Evolutionary conservation across 2,888 invertebrate species (phyloP).

Genomic region (Chloromyia formosa): DNA sequence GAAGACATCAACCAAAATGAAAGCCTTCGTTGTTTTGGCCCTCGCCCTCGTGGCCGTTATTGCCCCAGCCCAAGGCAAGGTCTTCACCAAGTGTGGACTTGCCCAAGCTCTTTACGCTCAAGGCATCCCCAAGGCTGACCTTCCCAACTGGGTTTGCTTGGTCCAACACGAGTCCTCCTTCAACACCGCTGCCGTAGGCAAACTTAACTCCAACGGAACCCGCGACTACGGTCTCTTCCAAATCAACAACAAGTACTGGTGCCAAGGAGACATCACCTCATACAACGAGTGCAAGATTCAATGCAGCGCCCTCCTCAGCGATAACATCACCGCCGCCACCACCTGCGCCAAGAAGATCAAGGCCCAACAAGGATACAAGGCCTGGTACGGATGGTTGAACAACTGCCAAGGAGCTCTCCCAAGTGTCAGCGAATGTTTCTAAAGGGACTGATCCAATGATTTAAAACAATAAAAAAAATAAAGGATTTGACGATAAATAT

Average conservation of each 20-base stretch:
- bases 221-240: slow-evolving; percentile 41
- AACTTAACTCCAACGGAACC: slow-evolving; percentile 31
- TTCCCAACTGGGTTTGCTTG: slow-evolving; percentile 28
- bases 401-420: slow-evolving; percentile 25
- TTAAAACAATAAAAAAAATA: neutral
- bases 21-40: slow-evolving; percentile 20
- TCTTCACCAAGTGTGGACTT: slow-evolving; percentile 12
- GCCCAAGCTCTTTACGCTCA: slow-evolving; percentile 13
- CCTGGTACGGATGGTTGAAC: slow-evolving; percentile 37
- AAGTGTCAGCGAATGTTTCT: slow-evolving; percentile 30
- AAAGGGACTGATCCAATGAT: slow-evolving; percentile 11
- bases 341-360: slow-evolving; percentile 39
- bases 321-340: slow-evolving; percentile 26
- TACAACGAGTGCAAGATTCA: slow-evolving; percentile 16
- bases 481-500: too few relatives aligned
- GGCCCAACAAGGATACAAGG: slow-evolving; percentile 36
- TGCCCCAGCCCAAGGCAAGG: neutral
- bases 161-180: slow-evolving; percentile 34
- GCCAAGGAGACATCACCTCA: slow-evolving; percentile 38
- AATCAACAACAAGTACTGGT: slow-evolving; percentile 42
- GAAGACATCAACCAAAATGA: slow-evolving; percentile 4
- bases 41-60: neutral
- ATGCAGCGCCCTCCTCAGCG: slow-evolving; percentile 17
- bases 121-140: slow-evolving; percentile 32
- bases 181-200: slow-evolving; percentile 29